These are phyloP conservation scores for Macrophya annulata DNA, from an alignment of 2,888 invertebrate species.

Conservation along the genomic window DNA sequence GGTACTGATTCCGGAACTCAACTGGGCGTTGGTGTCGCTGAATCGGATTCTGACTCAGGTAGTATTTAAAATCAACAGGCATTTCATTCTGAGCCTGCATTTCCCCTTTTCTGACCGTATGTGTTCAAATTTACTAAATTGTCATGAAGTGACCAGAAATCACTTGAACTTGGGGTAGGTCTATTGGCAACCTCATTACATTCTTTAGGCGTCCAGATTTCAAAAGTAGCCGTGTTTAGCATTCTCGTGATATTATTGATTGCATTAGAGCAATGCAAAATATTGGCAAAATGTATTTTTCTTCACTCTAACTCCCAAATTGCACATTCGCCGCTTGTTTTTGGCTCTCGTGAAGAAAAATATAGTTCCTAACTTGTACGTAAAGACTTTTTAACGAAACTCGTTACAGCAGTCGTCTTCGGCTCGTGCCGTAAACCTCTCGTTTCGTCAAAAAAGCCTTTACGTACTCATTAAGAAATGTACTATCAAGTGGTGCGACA, in stretches of 20 bases:
- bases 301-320: too few relatives aligned
- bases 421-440: too few relatives aligned
- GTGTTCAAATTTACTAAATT: background rate
- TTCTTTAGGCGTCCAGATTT: conserved; percentile 8
- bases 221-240: conserved; percentile 30
- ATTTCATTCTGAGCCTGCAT: background rate
- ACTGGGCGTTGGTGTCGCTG: conserved; percentile 1
- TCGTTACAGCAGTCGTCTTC: too few relatives aligned
- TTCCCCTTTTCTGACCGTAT: background rate
- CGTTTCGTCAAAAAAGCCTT: too few relatives aligned
- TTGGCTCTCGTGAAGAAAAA: too few relatives aligned
- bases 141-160: conserved; percentile 38
- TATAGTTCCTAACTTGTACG: too few relatives aligned
- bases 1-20: conserved; percentile 22
- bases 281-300: conserved; percentile 26
- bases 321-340: too few relatives aligned
- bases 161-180: background rate
- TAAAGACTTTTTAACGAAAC: too few relatives aligned
- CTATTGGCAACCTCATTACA: background rate
- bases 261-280: conserved; percentile 52
- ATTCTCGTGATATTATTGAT: conserved; percentile 57
- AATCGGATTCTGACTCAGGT: conserved; percentile 27
- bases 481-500: conserved; percentile 50
- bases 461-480: too few relatives aligned
- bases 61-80: conserved; percentile 28